Conservation (phyloP, 2,797 vertebrate species). For the Pangasius sanitwongsei region DNA sequence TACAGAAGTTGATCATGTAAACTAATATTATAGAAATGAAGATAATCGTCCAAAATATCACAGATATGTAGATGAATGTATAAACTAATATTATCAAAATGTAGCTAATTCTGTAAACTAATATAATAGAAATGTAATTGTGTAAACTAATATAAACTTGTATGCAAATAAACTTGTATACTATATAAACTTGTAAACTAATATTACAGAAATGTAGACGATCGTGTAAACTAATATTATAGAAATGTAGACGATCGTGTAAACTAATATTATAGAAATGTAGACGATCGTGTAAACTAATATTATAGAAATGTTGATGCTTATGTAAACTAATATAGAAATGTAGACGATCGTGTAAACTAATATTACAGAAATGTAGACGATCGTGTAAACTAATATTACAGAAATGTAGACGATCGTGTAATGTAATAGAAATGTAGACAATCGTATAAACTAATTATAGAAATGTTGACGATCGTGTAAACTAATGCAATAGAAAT, state of each 20-base stretch:
- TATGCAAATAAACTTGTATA: neutral
- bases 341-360: neutral
- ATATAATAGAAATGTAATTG: neutral
- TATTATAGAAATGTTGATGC: neutral
- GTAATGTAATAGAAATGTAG: neutral
- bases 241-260: neutral
- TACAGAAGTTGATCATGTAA: neutral
- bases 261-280: neutral
- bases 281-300: neutral
- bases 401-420: neutral
- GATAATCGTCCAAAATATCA: neutral
- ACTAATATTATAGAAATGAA: neutral
- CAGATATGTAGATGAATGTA: neutral
- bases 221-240: neutral
- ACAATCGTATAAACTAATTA: neutral
- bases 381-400: neutral
- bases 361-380: neutral
- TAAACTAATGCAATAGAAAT: neutral
- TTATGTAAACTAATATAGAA: neutral
- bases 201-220: neutral
- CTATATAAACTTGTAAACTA: neutral
- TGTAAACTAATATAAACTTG: neutral
- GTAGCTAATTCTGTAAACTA: neutral
- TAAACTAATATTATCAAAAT: neutral
- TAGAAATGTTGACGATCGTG: neutral